Evolutionary conservation across 2,888 invertebrate genomes (phyloP), one percentile per base, ranked within the genome.

Genomic region (Cantharis rufa): DNA sequence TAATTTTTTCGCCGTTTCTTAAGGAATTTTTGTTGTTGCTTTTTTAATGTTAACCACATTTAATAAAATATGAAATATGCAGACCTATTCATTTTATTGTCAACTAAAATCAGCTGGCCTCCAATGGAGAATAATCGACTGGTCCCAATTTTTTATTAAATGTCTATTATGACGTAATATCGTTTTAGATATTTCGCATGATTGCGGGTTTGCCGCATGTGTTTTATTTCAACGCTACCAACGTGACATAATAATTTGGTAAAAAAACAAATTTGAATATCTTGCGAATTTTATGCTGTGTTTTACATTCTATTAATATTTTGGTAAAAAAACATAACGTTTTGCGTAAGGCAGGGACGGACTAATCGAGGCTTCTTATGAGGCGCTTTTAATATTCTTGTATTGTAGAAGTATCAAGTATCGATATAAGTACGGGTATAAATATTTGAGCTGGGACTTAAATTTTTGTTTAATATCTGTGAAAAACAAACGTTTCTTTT

Each of bases 71-170:
- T 71, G 4, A 61, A 68, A 74, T 63, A 28, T 48, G 32, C 18
- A 81, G 80, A 86, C 86, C 86, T 86, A 86, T 86, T 86, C 87
- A 87, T 87, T 86, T 86, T 87, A 86, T 86, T 87, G 87, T 86
- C 87, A 87, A 87, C 85, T 86, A 82, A 84, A 85, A 87, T 88
- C 88, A 88, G 87, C 87, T 88, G 88, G 87, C 86, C 85, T 85
- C 84, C 86, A 86, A 87, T 86, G 86, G 86, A 85, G 84, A 85
- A 86, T 84, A 76, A 77, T 77, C 79, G 75, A 75, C 80, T 77
- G 73, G 77, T 78, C 76, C 76, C 73, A 72, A 62, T 78, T 74
- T 75, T 74, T 80, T 75, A 61, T 73, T 78, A 77, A 78, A 75
- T 81, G 79, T 76, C 79, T 77, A 74, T 75, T 77, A 76, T 75